Conservation (phyloP, 2,888 invertebrate genomes). For the Gymnocheta viridis region DNA sequence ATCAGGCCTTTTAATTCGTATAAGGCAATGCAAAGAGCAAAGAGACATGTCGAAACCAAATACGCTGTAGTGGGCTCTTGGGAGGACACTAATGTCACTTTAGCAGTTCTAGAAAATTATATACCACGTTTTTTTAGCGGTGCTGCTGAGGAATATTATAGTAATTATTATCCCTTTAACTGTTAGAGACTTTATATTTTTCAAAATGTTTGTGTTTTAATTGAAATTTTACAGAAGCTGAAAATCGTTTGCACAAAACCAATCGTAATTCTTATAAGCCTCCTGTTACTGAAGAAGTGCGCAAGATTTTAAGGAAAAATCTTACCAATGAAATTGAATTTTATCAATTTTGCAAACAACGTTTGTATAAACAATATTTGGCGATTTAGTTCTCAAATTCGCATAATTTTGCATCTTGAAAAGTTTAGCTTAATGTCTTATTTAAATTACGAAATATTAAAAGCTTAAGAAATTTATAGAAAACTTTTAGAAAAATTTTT, state of each 20-base stretch:
- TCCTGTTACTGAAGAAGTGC: conserved; percentile 93
- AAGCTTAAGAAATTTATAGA: not conserved
- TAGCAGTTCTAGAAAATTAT: conserved; percentile 91
- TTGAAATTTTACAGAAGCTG: conserved; percentile 67
- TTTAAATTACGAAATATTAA: not conserved
- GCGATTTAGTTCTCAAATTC: conserved; percentile 81
- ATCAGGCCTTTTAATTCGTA: conserved; percentile 92
- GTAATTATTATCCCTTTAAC: conserved; percentile 81
- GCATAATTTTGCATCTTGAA: conserved; percentile 6
- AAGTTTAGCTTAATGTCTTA: not conserved
- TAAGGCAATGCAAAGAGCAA: conserved; percentile 91
- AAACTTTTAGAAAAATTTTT: no score
- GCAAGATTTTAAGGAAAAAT: conserved; percentile 92
- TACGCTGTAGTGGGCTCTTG: conserved; percentile 94
- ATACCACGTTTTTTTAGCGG: conserved; percentile 91
- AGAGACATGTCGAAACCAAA: conserved; percentile 91
- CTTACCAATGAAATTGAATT: conserved; percentile 95
- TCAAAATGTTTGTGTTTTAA: not conserved
- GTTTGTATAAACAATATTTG: conserved; percentile 90
- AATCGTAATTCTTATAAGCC: conserved; percentile 87
- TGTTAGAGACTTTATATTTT: not conserved
- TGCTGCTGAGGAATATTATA: conserved; percentile 88
- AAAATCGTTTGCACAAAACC: conserved; percentile 70
- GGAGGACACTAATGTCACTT: conserved; percentile 92
- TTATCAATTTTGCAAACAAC: conserved; percentile 93